These are phyloP conservation scores for Phaetusa simplex DNA, from an alignment of 2,113 vertebrate genomes.

Conservation along the genomic window DNA sequence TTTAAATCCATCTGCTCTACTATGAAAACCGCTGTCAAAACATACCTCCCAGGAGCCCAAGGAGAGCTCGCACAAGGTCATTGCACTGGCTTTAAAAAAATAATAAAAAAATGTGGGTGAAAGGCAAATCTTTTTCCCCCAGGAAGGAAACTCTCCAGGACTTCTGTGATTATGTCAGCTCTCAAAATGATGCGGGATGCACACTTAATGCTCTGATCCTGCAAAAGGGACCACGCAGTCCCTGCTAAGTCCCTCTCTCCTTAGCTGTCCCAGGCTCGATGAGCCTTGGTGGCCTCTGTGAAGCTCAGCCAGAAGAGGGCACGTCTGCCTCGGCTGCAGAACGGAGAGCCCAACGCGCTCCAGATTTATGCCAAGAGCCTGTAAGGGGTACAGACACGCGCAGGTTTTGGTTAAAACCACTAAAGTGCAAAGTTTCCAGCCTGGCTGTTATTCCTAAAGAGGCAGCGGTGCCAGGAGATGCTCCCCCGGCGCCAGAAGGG, in stretches of 20 bases:
- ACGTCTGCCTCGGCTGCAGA: neutral
- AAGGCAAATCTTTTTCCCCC: neutral
- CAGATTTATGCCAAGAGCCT: neutral
- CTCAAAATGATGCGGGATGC: rapidly evolving
- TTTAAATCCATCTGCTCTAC: neutral
- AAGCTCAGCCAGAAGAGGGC: neutral
- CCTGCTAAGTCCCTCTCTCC: neutral
- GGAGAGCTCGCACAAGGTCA: neutral
- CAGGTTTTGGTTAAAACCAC: neutral
- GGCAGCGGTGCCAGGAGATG: rapidly evolving
- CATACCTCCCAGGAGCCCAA: neutral
- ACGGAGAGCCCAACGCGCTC: rapidly evolving
- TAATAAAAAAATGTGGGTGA: neutral
- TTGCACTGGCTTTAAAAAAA: rapidly evolving
- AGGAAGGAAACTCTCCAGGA: neutral
- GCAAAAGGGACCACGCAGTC: rapidly evolving
- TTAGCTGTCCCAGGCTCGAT: rapidly evolving
- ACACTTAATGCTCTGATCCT: neutral
- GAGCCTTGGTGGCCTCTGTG: rapidly evolving
- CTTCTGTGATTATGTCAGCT: neutral
- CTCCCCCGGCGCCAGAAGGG: neutral
- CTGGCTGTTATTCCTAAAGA: neutral
- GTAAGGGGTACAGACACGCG: rapidly evolving
- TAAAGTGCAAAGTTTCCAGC: neutral
- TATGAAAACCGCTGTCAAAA: neutral